Evolutionary conservation across 2,797 vertebrate genomes (phyloP), one percentile per base, ranked within the genome.

Genomic region (Sebastes minor): DNA sequence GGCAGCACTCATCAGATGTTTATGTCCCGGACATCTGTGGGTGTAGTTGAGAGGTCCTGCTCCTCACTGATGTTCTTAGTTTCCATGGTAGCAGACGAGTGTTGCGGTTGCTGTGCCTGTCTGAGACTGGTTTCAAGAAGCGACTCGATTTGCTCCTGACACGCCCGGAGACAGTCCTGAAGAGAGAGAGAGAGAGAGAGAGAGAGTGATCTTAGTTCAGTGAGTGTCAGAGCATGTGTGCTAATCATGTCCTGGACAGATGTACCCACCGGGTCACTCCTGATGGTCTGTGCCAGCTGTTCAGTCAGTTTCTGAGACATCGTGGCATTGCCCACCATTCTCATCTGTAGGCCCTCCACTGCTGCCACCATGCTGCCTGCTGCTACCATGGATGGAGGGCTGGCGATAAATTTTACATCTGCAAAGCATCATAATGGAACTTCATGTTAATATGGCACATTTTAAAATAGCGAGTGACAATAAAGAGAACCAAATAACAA

Each of bases 61-160:
- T 96, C 97, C 25, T 98, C 97, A 64, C 95, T 94, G 16, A 96
- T 90, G 71, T 88, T 96, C 95, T 98, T 99, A 90, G 97, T 96
- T 94, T 98, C 97, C 82, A 96, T 92, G 86, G 96, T 93, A 38
- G 92, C 86, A 38, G 93, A 82, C 3, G 87, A 95, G 92, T 97
- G 78, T 14, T 76, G 85, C 13, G 77, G 86, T 71, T 56, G 81
- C 71, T 97, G 97, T 61, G 97, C 97, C 90, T 97, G 97, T 84
- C 97, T 96, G 82, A 99, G 96, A 87, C 97, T 99, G 68, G 96
- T 97, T 91, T 98, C 98, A 38, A 99, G 93, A 84, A 99, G 94
- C 35, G 96, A 95, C 84, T 99, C 98, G 0, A 99, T 99, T 95
- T 99, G 98, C 90, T 99, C 98, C 93, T 98, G 98, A 94, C 98